Evolutionary conservation across 2,113 vertebrate species (phyloP), one percentile per base, ranked within the genome.

Genomic region (Xiphophorus couchianus): DNA sequence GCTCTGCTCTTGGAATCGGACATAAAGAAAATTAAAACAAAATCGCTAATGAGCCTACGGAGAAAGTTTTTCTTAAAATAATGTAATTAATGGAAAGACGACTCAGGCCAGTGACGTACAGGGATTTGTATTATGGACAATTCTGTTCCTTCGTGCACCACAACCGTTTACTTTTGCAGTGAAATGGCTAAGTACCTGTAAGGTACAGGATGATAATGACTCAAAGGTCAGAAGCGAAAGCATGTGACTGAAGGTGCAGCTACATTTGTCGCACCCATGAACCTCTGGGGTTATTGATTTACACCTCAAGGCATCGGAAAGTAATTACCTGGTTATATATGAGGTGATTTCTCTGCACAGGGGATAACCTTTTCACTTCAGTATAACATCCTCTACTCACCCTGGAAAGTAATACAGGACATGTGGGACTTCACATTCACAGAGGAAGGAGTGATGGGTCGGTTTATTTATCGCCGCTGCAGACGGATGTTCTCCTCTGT

Each of bases 251-350:
- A 85, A 6, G 67, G 73, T 73, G 66, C 74, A 81, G 85, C 86
- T 90, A 75, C 79, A 86, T 84, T 86, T 78, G 80, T 75, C 77
- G 83, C 80, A 84, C 77, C 33, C 76, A 61, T 66, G 80, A 84
- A 87, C 84, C 66, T 84, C 69, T 66, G 76, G 76, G 76, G 65
- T 88, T 86, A 91, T 90, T 77, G 90, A 91, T 90, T 80, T 72
- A 39, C 77, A 68, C 71, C 1, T 54, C 72, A 63, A 84, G 85
- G 90, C 86, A 88, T 88, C 88, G 88, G 79, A 84, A 90, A 84
- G 82, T 91, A 89, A 87, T 91, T 85, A 89, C 86, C 58, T 48
- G 87, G 83, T 89, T 86, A 5, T 86, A 84, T 89, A 85, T 80
- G 84, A 89, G 89, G 82, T 82, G 64, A 76, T 78, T 79, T 84